Evolutionary conservation across 1,140 invertebrate species (phyloP), one percentile per base, ranked within the genome.

Genomic region (Brachystomella parvula): DNA sequence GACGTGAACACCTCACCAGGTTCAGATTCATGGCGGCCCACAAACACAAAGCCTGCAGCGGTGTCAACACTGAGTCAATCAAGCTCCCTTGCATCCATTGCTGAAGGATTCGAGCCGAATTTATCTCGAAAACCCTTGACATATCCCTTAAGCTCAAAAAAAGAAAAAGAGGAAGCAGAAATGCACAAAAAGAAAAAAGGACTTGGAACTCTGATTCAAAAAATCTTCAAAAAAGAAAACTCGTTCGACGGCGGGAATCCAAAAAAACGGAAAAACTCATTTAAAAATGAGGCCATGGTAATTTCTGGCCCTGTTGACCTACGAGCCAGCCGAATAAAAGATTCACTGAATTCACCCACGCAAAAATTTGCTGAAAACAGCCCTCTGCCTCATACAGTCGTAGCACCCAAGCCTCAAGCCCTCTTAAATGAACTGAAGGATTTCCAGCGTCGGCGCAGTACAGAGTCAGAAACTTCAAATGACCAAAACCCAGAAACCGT

Each of bases 231-330:
- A 21, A 68, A 68, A 63, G 56, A 65, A n/a, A n/a, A n/a, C n/a
- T n/a, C n/a, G 17, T 53, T 24, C 9, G 49, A 15, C 9, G 49
- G 6, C 24, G 12, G 15, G 49, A 19, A 15, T 15, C 49, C 9
- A 24, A 53, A 15, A 53, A 24, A 53, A 53, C 9, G 49, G 39
- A 44, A 44, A 60, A 15, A 29, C 9, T n/a, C n/a, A n/a, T n/a
- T n/a, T n/a, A n/a, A n/a, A n/a, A 17, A 15, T 19, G 6, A 6
- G 15, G 29, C 30, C 1, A 60, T 68, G 65, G 56, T 73, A 30
- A 73, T 73, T 47, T 64, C 71, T 24, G 69, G 71, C 2, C 71
- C 71, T 17, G 63, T 73, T 1, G 71, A 73, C 44, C 57, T 73
- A 9, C 47, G 66, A 59, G 32, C 21, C 31, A 17, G 63, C 12